phyloP scores from a whole-genome alignment of 2,113 vertebrate species.

The Cinclus mexicanus region DNA sequence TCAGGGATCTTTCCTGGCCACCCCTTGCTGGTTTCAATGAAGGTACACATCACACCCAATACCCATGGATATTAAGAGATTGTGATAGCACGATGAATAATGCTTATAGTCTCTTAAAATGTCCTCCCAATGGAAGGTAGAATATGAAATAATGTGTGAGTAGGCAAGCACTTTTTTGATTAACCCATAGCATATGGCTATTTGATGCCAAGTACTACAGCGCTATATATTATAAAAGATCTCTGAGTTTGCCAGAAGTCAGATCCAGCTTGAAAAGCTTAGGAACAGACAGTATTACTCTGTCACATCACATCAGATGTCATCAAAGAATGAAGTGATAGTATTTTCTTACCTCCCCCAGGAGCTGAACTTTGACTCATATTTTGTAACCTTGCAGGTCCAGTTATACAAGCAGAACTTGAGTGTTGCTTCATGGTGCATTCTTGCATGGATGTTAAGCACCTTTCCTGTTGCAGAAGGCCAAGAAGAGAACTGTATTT shows the following conservation, averaged over 20 bases:
- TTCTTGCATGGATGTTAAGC: conserved; percentile 69
- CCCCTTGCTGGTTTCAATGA: background rate
- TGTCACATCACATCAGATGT: background rate
- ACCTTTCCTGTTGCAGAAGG: conserved; percentile 82
- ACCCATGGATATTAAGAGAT: background rate
- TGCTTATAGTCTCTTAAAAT: background rate
- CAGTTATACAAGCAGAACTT: conserved; percentile 50
- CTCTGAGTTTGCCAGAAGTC: background rate
- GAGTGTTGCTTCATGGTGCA: conserved; percentile 73
- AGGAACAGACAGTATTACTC: background rate
- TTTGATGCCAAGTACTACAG: background rate
- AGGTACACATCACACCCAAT: background rate
- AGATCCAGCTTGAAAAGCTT: background rate
- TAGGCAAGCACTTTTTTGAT: background rate
- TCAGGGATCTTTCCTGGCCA: background rate
- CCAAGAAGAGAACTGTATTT: conserved; percentile 83
- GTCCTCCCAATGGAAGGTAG: background rate
- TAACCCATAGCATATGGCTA: background rate
- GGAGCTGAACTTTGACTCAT: conserved; percentile 68
- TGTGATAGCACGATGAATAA: background rate
- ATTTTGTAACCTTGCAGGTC: conserved; percentile 60
- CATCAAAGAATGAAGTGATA: background rate
- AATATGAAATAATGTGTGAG: background rate
- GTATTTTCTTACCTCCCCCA: conserved; percentile 67
- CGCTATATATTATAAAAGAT: background rate